A percentile compares a stretch with the other conserved stretches of the same genome.
Evolutionary conservation across 2,113 vertebrate species (phyloP).

Genomic region (rat (Rattus norvegicus)): GRCr8 NC_086023.1:43123501-43124000

Average conservation of each 20-base stretch:
- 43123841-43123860: not conserved
- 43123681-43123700: not conserved
- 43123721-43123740: not conserved
- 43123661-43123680: not conserved
- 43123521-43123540: not conserved
- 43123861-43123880: not conserved
- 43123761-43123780: not conserved
- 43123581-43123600: not conserved
- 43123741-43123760: not conserved
- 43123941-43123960: not conserved
- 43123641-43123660: not conserved
- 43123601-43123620: too few species aligned
- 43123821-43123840: not conserved
- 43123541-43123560: not conserved
- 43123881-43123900: not conserved
- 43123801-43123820: not conserved
- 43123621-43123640: not conserved
- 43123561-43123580: not conserved
- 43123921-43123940: not conserved
- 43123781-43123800: not conserved
- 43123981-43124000: not conserved
- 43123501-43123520: not conserved
- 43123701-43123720: not conserved
- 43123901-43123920: not conserved
- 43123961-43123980: not conserved